Evolutionary conservation across 2,797 vertebrate genomes (phyloP).

Genomic region (Molossus alvarezi): DNA sequence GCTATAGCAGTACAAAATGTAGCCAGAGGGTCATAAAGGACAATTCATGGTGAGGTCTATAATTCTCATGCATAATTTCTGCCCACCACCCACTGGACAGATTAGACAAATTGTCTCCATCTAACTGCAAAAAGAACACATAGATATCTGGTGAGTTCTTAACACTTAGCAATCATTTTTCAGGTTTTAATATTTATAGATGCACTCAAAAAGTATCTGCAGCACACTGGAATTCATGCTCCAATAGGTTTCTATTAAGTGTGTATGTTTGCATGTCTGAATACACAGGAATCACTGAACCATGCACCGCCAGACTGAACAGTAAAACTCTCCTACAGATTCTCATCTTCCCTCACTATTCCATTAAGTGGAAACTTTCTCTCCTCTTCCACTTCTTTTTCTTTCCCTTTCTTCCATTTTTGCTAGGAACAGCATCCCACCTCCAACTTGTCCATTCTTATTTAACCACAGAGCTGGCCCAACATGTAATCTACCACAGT

Average conservation of each 20-base stretch:
- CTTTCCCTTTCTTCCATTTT: not conserved
- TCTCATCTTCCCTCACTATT: not conserved
- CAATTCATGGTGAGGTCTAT: not conserved
- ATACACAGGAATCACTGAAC: not conserved
- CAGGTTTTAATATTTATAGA: conserved; percentile 6
- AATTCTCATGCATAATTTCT: not conserved
- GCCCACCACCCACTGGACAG: not conserved
- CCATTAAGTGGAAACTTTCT: not conserved
- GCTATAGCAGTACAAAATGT: not conserved
- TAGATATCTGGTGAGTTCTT: not conserved
- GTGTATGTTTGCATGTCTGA: not conserved
- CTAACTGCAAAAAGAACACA: not conserved
- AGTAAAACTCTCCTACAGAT: not conserved
- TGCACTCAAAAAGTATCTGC: not conserved
- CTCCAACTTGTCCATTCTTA: not conserved
- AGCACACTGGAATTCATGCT: not conserved
- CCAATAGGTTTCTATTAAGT: not conserved
- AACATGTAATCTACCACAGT: not conserved
- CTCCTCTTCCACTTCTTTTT: not conserved
- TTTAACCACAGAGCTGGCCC: not conserved
- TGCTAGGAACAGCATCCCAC: not conserved
- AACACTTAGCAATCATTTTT: not conserved
- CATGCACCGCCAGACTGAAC: not conserved
- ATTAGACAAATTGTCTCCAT: not conserved
- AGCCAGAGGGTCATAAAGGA: not conserved